A percentile compares a stretch with the other conserved stretches of the same genome.
Evolutionary conservation across 2,797 vertebrate species (phyloP).

Genomic region (Coregonus suidteri): DNA sequence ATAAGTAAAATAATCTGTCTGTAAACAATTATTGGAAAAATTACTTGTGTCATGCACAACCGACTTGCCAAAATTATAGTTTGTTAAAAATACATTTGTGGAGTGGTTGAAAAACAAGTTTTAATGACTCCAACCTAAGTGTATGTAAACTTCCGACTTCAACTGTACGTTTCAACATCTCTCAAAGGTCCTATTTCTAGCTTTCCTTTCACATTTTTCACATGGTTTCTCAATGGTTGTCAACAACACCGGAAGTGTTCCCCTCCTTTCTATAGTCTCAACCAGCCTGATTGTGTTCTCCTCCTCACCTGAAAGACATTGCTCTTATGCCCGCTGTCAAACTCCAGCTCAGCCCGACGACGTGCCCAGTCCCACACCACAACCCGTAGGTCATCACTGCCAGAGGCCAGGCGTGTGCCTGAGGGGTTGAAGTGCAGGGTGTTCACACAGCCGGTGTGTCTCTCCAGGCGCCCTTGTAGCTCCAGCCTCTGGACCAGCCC

Average conservation of each 20-base stretch:
- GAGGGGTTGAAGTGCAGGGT: constrained; percentile 97
- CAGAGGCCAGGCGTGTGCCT: constrained; percentile 91
- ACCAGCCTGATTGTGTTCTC: neutral
- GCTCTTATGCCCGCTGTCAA: constrained; percentile 96
- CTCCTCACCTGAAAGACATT: constrained; percentile 94
- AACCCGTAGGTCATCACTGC: constrained; percentile 93
- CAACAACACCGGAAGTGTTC: neutral
- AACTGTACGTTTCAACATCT: neutral
- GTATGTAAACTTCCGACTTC: too few species aligned
- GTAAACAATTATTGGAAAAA: too few species aligned
- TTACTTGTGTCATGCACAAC: too few species aligned
- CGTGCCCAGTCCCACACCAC: constrained; percentile 96
- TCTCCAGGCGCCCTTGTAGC: constrained; percentile 89
- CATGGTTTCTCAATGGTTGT: neutral
- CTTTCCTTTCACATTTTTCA: neutral
- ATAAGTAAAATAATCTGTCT: too few species aligned
- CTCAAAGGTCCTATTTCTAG: neutral
- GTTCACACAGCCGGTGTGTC: constrained; percentile 94
- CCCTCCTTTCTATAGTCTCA: neutral
- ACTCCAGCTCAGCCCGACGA: constrained; percentile 85
- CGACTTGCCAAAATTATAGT: too few species aligned
- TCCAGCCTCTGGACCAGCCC: constrained; percentile 90
- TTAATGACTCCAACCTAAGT: too few species aligned
- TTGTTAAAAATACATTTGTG: too few species aligned
- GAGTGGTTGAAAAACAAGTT: too few species aligned